Evolutionary conservation across 2,113 vertebrate genomes (phyloP).

Genomic region (Vulpes vulpes): DNA sequence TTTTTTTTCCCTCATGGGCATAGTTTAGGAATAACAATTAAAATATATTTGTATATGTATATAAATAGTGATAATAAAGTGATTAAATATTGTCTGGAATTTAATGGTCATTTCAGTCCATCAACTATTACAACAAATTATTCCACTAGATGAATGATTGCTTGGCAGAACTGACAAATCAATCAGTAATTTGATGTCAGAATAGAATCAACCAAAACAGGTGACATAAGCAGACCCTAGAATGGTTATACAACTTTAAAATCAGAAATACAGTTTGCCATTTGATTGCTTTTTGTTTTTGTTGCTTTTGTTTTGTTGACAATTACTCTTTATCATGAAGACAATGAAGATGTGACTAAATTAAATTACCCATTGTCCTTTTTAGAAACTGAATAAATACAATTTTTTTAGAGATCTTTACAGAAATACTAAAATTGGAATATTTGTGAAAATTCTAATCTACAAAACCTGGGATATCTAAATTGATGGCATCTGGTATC

Average conservation of each 20-base stretch:
- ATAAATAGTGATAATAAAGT: not conserved
- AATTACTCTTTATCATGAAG: not conserved
- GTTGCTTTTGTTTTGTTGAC: not conserved
- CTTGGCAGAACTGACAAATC: not conserved
- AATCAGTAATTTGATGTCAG: slow-evolving; percentile 12
- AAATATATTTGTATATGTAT: not conserved
- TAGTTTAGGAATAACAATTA: not conserved
- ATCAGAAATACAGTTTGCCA: slow-evolving; percentile 1
- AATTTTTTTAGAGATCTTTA: not conserved
- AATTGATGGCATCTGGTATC: not conserved
- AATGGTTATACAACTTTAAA: slow-evolving; percentile 17
- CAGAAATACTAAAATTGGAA: not conserved
- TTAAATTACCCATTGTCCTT: not conserved
- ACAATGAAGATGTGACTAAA: not conserved
- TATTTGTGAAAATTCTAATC: slow-evolving; percentile 25
- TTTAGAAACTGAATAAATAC: not conserved
- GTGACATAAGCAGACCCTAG: not conserved
- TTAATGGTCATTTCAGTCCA: not conserved
- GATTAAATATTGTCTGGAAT: slow-evolving; percentile 5
- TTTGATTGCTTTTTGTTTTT: not conserved
- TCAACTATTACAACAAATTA: not conserved
- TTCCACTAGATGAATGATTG: not conserved
- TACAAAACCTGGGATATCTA: not conserved
- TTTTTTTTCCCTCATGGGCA: not conserved
- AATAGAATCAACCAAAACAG: slow-evolving; percentile 10